These are phyloP conservation scores for Ursus arctos DNA, from an alignment of 2,113 vertebrate species.

Conservation along the genomic window DNA sequence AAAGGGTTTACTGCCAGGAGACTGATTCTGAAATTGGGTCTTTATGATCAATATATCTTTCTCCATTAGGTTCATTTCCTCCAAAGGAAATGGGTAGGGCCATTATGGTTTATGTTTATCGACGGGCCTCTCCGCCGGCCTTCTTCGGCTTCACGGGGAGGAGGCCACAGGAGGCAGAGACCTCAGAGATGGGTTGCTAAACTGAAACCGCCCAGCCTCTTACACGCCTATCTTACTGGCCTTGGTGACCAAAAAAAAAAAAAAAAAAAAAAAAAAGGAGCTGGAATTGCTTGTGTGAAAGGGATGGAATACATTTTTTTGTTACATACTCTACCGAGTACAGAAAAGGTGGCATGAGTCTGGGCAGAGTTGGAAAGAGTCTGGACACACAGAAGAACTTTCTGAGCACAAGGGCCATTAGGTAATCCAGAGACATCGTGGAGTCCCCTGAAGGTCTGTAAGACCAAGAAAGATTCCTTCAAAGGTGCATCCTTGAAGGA, in stretches of 20 bases:
- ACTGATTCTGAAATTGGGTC: constrained; percentile 50
- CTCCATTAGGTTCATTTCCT: constrained; percentile 81
- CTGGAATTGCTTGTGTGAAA: not conserved
- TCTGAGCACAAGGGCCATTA: not conserved
- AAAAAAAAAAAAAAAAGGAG: not conserved
- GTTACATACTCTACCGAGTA: not conserved
- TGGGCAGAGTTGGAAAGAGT: not conserved
- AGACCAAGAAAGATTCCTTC: not conserved
- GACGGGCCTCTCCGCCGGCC: constrained; percentile 3
- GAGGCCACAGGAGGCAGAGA: not conserved
- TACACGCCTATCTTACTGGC: not conserved
- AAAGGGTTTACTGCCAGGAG: constrained; percentile 48
- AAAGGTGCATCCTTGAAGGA: not conserved
- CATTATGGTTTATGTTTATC: constrained; percentile 65
- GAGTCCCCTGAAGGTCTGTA: not conserved
- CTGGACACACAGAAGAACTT: not conserved
- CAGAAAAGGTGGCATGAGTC: not conserved
- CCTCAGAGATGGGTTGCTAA: not conserved
- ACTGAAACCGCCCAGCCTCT: not conserved
- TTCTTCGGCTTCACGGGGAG: not conserved
- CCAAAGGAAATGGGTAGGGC: constrained; percentile 63
- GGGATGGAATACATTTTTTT: not conserved
- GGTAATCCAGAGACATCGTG: not conserved
- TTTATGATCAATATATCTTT: constrained; percentile 72
- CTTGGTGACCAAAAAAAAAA: not conserved